Evolutionary conservation across 2,797 vertebrate species (phyloP), one percentile per base, ranked within the genome.

Genomic region (Galaxias olidus): DNA sequence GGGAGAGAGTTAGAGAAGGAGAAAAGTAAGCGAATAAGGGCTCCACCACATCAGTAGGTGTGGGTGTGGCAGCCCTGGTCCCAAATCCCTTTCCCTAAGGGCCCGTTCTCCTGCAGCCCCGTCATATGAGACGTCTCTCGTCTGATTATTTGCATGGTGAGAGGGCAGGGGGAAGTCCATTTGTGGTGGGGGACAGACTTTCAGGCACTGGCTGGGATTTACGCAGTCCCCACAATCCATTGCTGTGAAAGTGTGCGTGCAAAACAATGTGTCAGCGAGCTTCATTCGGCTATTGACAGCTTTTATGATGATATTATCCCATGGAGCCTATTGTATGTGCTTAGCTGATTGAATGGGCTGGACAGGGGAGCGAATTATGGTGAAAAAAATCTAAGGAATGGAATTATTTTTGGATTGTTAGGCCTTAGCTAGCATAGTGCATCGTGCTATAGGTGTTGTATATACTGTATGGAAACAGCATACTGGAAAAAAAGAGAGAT

Each of bases 181-280:
- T 59, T 73, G 76, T 63, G 66, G 57, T 62, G 17, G 50, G 60
- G 68, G 67, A 68, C 75, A 80, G 82, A 82, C 79, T 78, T 65
- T 43, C 72, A 72, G 82, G 82, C 79, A 84, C 77, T 80, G 74
- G 13, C 65, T 9, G 74, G 80, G 78, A 80, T 80, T 80, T 81
- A 65, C 66, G 50, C 64, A 57, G 68, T 69, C 71, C 73, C 82
- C 79, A 55, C 79, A 77, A 78, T 66, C 59, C 74, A 63, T 69
- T 55, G 68, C 20, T 65, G 63, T 65, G 56, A 52, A 48, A 57
- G 50, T 61, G 59, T 67, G 76, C 59, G 68, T 74, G 66, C 58
- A 57, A 66, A 72, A 78, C 69, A 70, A 74, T 68, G 78, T 61
- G 46, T 74, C 63, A 71, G 11, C 10, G 42, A 17, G 45, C 41